phyloP scores from a whole-genome alignment of 2,113 vertebrate genomes.

The Orycteropus afer region DNA sequence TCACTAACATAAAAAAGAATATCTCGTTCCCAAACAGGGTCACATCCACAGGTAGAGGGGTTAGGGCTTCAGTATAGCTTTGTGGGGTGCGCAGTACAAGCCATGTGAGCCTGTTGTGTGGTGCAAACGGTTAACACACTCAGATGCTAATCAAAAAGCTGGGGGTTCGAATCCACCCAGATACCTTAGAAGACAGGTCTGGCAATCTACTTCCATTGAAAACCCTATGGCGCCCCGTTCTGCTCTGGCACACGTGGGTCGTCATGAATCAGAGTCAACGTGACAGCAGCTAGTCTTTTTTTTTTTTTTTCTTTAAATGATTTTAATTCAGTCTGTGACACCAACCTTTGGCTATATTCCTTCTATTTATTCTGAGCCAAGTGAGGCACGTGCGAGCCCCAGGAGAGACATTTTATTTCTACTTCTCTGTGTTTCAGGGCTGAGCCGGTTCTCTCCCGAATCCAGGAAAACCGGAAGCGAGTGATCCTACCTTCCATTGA shows the following conservation, averaged over 20 bases:
- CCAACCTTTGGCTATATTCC: neutral
- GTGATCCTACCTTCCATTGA: constrained; percentile 98
- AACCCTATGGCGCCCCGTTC: neutral
- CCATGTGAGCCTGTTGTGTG: too few relatives aligned
- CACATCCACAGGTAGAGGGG: too few relatives aligned
- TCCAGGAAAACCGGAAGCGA: constrained; percentile 94
- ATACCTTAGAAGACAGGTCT: neutral
- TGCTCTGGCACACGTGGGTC: neutral
- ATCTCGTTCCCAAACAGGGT: too few relatives aligned
- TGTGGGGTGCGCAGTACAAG: too few relatives aligned
- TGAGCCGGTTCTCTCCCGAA: constrained; percentile 94
- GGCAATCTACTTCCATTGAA: neutral
- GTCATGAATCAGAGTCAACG: neutral
- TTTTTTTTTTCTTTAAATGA: neutral
- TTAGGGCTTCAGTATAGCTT: too few relatives aligned
- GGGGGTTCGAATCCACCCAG: neutral
- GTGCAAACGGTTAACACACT: too few relatives aligned
- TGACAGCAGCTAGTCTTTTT: neutral
- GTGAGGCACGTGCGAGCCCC: neutral
- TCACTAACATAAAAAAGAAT: too few relatives aligned
- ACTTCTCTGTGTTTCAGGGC: constrained; percentile 87
- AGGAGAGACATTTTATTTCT: neutral
- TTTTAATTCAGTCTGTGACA: neutral
- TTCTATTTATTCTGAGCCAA: neutral
- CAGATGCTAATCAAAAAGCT: too few relatives aligned